phyloP scores from a whole-genome alignment of 2,888 invertebrate species.

The Eudasyphora cyanicolor region DNA sequence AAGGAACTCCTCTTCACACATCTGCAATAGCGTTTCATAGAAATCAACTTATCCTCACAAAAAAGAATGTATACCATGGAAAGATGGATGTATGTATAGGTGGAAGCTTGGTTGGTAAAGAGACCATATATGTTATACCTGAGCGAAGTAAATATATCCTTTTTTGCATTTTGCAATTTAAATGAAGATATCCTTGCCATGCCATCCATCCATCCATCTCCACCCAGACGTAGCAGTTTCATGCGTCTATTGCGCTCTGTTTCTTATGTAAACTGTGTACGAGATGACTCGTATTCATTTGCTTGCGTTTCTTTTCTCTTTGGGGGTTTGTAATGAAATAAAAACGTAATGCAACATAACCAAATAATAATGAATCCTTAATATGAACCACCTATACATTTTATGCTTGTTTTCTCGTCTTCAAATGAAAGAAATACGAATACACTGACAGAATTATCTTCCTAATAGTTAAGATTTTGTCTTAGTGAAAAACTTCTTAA shows the following conservation, averaged over 20 bases:
- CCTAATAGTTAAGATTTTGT: too few species aligned
- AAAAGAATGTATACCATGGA: slow-evolving; percentile 4
- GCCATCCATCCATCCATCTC: slow-evolving; percentile 23
- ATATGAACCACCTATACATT: slow-evolving; percentile 42
- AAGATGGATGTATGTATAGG: too few species aligned
- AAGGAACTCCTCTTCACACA: too few species aligned
- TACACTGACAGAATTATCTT: too few species aligned
- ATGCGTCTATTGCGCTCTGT: neutral
- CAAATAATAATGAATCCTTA: slow-evolving; percentile 62
- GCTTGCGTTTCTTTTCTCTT: slow-evolving; percentile 41
- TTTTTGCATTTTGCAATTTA: slow-evolving; percentile 26
- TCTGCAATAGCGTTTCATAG: slow-evolving; percentile 11
- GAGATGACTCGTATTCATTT: too few species aligned
- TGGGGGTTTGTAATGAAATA: slow-evolving; percentile 52
- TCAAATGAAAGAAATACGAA: too few species aligned
- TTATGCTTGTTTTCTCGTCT: neutral
- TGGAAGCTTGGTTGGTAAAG: slow-evolving; percentile 29
- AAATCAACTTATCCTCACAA: slow-evolving; percentile 34
- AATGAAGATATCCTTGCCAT: neutral
- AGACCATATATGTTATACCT: neutral
- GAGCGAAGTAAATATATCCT: slow-evolving; percentile 15
- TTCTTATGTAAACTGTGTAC: slow-evolving; percentile 42
- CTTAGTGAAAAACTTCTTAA: too few species aligned
- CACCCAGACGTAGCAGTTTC: neutral
- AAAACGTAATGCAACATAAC: slow-evolving; percentile 62